Conservation (phyloP, 1,140 invertebrate genomes). For the Ceratina japonica region DNA sequence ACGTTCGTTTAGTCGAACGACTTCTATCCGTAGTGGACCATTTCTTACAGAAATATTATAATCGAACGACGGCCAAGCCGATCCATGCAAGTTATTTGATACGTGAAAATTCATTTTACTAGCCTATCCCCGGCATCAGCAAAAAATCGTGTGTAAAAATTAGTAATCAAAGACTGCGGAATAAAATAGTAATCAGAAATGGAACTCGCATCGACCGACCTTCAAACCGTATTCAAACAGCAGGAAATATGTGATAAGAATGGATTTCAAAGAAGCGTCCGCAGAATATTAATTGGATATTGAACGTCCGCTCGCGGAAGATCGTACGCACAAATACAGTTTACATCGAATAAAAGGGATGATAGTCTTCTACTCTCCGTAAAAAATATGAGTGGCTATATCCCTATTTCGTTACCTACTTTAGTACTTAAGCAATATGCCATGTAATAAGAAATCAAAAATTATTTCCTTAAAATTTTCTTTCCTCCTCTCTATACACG, state of each 20-base stretch:
- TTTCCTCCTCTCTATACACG: slow-evolving; percentile 18
- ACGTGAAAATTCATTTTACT: neutral
- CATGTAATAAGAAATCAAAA: slow-evolving; percentile 20
- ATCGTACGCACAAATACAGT: slow-evolving; percentile 3
- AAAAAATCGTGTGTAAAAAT: neutral
- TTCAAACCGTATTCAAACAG: neutral
- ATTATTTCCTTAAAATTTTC: slow-evolving; percentile 13
- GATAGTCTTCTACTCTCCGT: slow-evolving; percentile 43
- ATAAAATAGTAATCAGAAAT: neutral
- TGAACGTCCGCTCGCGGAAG: neutral
- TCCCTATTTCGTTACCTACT: slow-evolving; percentile 27
- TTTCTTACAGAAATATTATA: slow-evolving; percentile 30
- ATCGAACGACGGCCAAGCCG: slow-evolving; percentile 2
- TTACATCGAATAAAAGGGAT: slow-evolving; percentile 25
- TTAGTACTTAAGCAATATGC: slow-evolving; percentile 43
- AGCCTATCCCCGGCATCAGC: neutral
- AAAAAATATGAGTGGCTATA: slow-evolving; percentile 56
- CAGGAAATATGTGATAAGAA: neutral
- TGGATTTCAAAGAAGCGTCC: neutral
- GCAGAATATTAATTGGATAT: slow-evolving; percentile 3
- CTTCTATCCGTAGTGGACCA: slow-evolving; percentile 19
- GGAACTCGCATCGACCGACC: slow-evolving; percentile 6
- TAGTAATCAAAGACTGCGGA: no score
- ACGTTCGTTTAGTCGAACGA: slow-evolving; percentile 2
- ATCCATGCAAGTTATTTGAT: neutral